Evolutionary conservation across 2,113 vertebrate genomes (phyloP).

Genomic region (Eurypyga helias): DNA sequence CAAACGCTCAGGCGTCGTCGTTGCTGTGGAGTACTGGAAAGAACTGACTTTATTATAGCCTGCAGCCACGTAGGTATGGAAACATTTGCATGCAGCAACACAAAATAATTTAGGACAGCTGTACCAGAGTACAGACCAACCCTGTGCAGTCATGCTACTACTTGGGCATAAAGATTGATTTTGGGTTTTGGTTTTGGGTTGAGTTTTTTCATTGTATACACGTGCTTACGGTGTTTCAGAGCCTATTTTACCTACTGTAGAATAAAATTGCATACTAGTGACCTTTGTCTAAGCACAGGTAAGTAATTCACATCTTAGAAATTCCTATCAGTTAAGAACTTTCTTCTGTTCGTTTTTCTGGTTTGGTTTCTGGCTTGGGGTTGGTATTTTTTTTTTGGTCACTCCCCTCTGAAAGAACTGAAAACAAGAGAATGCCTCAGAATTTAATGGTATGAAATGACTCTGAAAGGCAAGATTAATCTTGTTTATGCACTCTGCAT

Average conservation of each 20-base stretch:
- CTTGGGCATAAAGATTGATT: not conserved
- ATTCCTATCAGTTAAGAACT: not conserved
- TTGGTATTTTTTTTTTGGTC: too few relatives aligned
- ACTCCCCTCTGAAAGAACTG: not conserved
- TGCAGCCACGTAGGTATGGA: not conserved
- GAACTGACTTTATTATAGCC: not conserved
- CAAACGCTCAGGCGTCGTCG: not conserved
- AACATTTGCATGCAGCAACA: not conserved
- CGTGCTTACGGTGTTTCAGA: not conserved
- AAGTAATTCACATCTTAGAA: not conserved
- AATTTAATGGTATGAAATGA: not conserved
- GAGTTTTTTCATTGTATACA: not conserved
- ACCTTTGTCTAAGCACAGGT: not conserved
- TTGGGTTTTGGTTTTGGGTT: accelerated
- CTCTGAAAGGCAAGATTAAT: not conserved
- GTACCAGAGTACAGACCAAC: not conserved
- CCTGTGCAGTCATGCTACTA: not conserved
- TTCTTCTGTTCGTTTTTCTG: not conserved
- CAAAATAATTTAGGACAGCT: not conserved
- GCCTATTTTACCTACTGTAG: not conserved
- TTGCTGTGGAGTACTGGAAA: not conserved
- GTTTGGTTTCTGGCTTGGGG: too few relatives aligned
- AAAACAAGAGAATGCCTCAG: not conserved
- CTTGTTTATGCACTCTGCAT: not conserved
- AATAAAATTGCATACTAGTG: not conserved